Conservation (phyloP, 2,797 vertebrate species). For the Xiphorhynchus erythropygius region DNA sequence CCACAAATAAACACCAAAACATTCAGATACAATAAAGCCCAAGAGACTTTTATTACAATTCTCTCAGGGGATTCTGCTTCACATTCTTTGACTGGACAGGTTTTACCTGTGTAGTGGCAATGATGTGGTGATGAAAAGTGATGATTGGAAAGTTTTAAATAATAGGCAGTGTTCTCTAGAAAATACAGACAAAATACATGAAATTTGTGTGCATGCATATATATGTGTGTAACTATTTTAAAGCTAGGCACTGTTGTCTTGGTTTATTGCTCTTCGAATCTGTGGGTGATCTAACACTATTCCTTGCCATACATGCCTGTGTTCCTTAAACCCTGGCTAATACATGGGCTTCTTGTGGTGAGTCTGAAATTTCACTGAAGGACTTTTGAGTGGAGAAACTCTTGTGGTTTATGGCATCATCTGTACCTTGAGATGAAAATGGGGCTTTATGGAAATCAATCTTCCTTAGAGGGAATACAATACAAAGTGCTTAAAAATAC, state of each 20-base stretch:
- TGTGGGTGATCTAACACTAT: neutral
- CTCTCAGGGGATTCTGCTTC: neutral
- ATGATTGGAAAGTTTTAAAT: neutral
- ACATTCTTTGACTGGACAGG: neutral
- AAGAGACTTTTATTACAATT: neutral
- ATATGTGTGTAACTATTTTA: neutral
- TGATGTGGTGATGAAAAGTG: neutral
- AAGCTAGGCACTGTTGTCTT: neutral
- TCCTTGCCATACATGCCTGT: neutral
- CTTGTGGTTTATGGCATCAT: conserved; percentile 45
- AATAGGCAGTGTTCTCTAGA: neutral
- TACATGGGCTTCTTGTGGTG: neutral
- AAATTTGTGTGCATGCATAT: neutral
- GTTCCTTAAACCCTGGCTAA: neutral
- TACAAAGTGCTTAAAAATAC: conserved; percentile 45
- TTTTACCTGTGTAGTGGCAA: neutral
- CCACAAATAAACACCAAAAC: neutral
- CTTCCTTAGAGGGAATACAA: conserved; percentile 24
- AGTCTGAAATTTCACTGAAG: conserved; percentile 17
- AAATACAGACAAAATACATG: neutral
- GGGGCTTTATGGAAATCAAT: conserved; percentile 30
- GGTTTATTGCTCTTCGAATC: neutral
- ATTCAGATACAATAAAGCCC: neutral
- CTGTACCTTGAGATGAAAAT: conserved; percentile 31
- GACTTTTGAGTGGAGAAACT: neutral